phyloP scores from a whole-genome alignment of 2,888 invertebrate genomes.

The Cremastinae sp. region DNA sequence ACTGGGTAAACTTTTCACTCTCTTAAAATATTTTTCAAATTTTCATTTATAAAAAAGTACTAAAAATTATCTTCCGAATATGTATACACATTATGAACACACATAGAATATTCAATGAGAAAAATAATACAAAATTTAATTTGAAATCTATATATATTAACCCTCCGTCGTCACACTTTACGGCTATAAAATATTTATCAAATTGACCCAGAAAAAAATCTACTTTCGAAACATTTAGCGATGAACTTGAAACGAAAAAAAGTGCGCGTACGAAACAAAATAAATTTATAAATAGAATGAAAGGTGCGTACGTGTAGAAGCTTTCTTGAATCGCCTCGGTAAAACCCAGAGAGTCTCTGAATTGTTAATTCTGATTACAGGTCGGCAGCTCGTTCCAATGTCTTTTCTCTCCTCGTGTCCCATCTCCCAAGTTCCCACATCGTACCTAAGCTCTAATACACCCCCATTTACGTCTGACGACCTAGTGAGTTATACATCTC shows the following conservation, averaged over 20 bases:
- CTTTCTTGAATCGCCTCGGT: constrained; percentile 31
- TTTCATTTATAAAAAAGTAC: too few species aligned
- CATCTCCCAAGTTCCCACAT: constrained; percentile 45
- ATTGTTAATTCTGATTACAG: constrained; percentile 74
- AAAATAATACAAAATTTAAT: too few species aligned
- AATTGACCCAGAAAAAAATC: too few species aligned
- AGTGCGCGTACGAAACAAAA: neutral
- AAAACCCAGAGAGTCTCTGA: constrained; percentile 63
- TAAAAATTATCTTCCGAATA: too few species aligned
- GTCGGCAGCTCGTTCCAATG: constrained; percentile 46
- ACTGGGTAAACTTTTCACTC: neutral
- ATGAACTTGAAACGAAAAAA: too few species aligned
- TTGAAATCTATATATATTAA: too few species aligned
- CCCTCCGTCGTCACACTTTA: too few species aligned
- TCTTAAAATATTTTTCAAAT: neutral
- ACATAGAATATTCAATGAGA: too few species aligned
- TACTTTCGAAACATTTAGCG: too few species aligned
- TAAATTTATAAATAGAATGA: constrained; percentile 25
- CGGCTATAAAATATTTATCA: too few species aligned
- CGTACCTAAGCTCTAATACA: constrained; percentile 67
- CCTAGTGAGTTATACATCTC: constrained; percentile 66
- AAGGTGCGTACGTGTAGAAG: constrained; percentile 22
- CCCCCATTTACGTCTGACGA: constrained; percentile 69
- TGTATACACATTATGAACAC: too few species aligned
- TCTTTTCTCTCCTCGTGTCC: constrained; percentile 45